phyloP scores from a whole-genome alignment of 2,888 invertebrate genomes.

The Autographa pulchrina region DNA sequence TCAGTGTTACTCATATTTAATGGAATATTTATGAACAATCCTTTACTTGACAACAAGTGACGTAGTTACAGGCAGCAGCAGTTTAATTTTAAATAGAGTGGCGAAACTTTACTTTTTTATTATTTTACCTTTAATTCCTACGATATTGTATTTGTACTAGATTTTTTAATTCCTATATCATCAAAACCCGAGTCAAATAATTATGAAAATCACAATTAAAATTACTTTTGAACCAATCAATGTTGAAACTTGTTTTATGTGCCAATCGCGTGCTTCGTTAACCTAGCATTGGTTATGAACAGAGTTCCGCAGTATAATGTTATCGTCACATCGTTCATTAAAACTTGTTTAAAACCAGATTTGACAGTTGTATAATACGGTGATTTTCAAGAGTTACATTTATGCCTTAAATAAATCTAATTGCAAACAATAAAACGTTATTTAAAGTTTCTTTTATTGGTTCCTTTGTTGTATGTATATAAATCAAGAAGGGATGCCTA shows the following conservation, averaged over 20 bases:
- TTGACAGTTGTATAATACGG: background rate
- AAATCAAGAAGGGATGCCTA: constrained; percentile 56
- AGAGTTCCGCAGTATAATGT: background rate
- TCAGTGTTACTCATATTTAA: background rate
- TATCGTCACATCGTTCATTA: background rate
- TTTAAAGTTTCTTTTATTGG: background rate
- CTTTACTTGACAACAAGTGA: background rate
- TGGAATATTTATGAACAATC: background rate
- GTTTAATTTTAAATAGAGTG: no score
- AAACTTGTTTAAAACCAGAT: background rate
- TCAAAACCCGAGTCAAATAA: background rate
- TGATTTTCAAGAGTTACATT: no score
- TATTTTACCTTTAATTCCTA: no score
- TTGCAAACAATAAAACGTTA: background rate
- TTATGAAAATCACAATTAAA: background rate
- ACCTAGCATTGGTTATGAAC: background rate
- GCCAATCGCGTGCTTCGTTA: constrained; percentile 1
- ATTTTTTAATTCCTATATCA: no score
- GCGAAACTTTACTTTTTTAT: no score
- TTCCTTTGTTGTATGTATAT: background rate
- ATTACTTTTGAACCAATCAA: background rate
- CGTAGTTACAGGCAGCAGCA: background rate
- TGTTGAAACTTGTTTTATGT: background rate
- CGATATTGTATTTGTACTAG: no score
- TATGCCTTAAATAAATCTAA: background rate